Evolutionary conservation across 2,113 vertebrate species (phyloP), one percentile per base, ranked within the genome.

Genomic region (Poeciliopsis turrubarensis): DNA sequence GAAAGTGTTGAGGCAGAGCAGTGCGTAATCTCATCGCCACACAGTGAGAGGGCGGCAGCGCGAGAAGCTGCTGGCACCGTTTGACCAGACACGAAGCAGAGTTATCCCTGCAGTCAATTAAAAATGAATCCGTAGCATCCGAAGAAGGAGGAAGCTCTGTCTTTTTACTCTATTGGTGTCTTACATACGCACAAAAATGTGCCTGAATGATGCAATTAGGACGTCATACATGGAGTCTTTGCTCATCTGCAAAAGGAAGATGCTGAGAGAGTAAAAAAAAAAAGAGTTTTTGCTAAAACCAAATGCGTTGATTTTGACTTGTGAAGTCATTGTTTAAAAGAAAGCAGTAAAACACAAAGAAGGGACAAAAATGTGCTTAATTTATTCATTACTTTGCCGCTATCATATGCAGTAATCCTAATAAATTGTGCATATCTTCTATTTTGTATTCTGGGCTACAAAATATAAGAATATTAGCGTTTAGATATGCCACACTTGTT

Each of bases 1-100:
- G 34, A 72, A 65, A 76, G 62, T 64, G 73, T 77, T 70, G 31
- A 69, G 74, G 71, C 71, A 68, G 78, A 80, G 84, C 37, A 14
- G 69, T 71, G 72, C 81, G 82, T 83, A 85, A 85, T 88, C 84
- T 85, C 73, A 65, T 19, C 44, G 14, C 44, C 44, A 47, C 17
- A 81, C 65, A 70, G 85, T 83, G 81, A 47, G 84, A 89, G 81
- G 77, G 83, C 77, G 85, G 73, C 69, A 68, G 65, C 60, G 64
- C 85, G 76, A 85, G 84, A 87, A 85, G 84, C 79, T 31, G 79
- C 64, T 80, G 80, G 73, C 80, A 88, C 70, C 82, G 13, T 80
- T 79, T 82, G 76, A 87, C 77, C 76, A 84, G 64, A 75, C 78
- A 84, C 44, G 72, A 75, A 66, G 71, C 69, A 79, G 79, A 87